Base-by-base conservation (phyloP, 1,140 invertebrate genomes). In the Ostrea denselamellosa region DNA sequence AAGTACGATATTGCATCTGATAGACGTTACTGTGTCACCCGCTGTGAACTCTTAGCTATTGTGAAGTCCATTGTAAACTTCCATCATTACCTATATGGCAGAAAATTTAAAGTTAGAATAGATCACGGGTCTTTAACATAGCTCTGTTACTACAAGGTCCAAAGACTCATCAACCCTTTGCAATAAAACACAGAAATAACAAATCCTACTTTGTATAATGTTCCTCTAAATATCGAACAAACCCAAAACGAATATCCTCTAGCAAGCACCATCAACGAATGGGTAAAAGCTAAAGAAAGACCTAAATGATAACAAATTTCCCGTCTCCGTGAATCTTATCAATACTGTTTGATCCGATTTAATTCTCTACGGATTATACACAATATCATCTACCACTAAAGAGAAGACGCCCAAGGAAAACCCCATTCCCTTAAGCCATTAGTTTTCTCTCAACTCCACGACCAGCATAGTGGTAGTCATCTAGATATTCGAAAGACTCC, bases 71-170 rank as follows among this genome's bases (percentile, higher is more conserved):
- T 44, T 5, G 5, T 2, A 44, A 44, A 44, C 34, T 44, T 44
- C 34, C 34, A 44, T 5, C 34, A 44, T 5, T 44, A 95, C 95
- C 12, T 96, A 96, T 90, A 92, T 91, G 82, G 89, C 88, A 4
- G 87, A 87, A 62, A 62, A 85, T 65, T 89, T 90, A 84, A 71
- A 10, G 8, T 87, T 90, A 1, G 54, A 87, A 85, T 84, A 87
- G 28, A 25, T 85, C 0, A 19, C 88, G 44, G 90, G 88, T 12
- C 14, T 51, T 8, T 8, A 25, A 14, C 86, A 90, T 85, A 10
- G 17, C 10, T 62, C 22, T 44, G 17, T 12, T 5, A 85, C 19
- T 4, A 9, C 25, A 34, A 19, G 53, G 12, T 19, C 19, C 9
- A 19, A 22, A 65, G 17, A 9, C 58, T 22, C 34, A 44, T 22